Percentiles rank a stretch among this genome's conserved stretches.
phyloP scores from a whole-genome alignment of 2,888 invertebrate species.

The Acleris literana region DNA sequence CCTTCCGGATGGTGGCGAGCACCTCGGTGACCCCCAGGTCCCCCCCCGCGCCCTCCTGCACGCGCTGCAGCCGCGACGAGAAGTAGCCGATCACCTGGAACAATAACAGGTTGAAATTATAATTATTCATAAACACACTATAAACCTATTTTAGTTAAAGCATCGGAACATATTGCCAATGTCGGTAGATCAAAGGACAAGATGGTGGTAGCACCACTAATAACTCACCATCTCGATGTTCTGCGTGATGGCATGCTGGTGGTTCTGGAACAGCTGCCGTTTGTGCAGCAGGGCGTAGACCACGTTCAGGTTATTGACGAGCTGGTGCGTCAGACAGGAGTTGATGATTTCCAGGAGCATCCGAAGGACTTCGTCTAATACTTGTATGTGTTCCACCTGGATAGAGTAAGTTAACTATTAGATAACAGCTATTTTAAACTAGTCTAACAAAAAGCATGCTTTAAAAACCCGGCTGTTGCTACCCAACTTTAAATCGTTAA shows the following conservation, averaged over 20 bases:
- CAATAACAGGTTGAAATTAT: not conserved
- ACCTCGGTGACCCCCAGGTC: conserved; percentile 94
- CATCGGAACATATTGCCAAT: too few species aligned
- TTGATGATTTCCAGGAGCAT: conserved; percentile 99
- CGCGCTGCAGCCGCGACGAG: conserved; percentile 84
- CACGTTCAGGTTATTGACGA: conserved; percentile 93
- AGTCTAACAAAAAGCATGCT: too few species aligned
- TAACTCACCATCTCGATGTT: conserved; percentile 94
- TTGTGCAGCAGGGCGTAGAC: conserved; percentile 98
- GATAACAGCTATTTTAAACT: too few species aligned
- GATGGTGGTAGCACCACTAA: too few species aligned
- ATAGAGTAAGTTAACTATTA: too few species aligned
- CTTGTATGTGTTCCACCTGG: conserved; percentile 94
- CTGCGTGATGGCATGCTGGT: conserved; percentile 93
- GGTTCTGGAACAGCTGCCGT: conserved; percentile 93
- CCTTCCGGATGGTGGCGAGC: conserved; percentile 93
- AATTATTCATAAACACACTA: too few species aligned
- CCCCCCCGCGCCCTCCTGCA: conserved; percentile 84
- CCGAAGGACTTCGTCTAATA: conserved; percentile 96
- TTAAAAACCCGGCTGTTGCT: too few species aligned
- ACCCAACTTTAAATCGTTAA: too few species aligned
- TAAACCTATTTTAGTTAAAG: too few species aligned
- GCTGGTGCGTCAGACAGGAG: conserved; percentile 94
- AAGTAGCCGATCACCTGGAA: conserved; percentile 85
- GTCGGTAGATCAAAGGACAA: too few species aligned